Conservation (phyloP, 2,888 invertebrate species). For the Pollenia labialis region DNA sequence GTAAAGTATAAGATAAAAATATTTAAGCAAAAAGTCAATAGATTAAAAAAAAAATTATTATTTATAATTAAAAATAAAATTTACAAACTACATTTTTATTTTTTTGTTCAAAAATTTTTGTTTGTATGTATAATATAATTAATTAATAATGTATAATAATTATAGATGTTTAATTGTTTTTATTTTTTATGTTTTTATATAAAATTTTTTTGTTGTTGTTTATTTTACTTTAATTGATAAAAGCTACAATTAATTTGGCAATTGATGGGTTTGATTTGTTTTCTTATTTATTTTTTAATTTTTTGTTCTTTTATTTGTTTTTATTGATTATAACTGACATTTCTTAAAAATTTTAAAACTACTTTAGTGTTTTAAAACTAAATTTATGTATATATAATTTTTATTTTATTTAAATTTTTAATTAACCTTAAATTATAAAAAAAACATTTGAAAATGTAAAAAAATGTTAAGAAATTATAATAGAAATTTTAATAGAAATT, state of each 20-base stretch:
- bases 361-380: constrained; percentile 63
- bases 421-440: constrained; percentile 44
- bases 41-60: constrained; percentile 12
- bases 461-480: constrained; percentile 44
- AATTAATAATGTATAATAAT: constrained; percentile 67
- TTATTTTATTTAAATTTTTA: constrained; percentile 37
- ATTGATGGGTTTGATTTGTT: constrained; percentile 83
- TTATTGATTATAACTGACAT: constrained; percentile 64
- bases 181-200: constrained; percentile 71
- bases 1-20: constrained; percentile 31
- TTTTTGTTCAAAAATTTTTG: constrained; percentile 34
- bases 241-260: constrained; percentile 84
- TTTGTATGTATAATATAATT: constrained; percentile 63
- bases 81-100: constrained; percentile 59
- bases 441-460: constrained; percentile 57
- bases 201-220: constrained; percentile 76
- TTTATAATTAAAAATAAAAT: constrained; percentile 39
- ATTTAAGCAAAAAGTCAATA: constrained; percentile 49
- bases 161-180: constrained; percentile 72
- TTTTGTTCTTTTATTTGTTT: constrained; percentile 69
- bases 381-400: constrained; percentile 48
- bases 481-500: constrained; percentile 44
- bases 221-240: constrained; percentile 80
- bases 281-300: constrained; percentile 46
- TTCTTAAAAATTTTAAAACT: constrained; percentile 64